Evolutionary conservation across 2,888 invertebrate species (phyloP).

Genomic region (Caenorhabditis macrosperma): DNA sequence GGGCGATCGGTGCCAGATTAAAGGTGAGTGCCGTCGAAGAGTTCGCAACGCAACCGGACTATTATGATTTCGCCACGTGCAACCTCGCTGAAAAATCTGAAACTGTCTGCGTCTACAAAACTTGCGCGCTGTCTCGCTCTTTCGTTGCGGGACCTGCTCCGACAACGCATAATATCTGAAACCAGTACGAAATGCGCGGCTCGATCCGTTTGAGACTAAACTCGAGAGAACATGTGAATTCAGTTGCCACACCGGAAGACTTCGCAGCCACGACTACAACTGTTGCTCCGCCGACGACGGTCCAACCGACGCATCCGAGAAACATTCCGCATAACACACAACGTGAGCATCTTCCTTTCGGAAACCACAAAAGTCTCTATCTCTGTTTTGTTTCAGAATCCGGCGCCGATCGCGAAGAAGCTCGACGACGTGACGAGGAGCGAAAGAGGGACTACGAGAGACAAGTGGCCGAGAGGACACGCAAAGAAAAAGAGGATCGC

Average conservation of each 20-base stretch:
- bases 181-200: too few relatives aligned
- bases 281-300: constrained; percentile 30
- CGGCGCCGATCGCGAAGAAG: constrained; percentile 25
- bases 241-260: constrained; percentile 36
- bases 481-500: constrained; percentile 47
- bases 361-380: background rate
- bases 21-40: constrained; percentile 38
- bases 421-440: constrained; percentile 44
- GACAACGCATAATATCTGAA: too few relatives aligned
- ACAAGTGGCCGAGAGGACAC: constrained; percentile 42
- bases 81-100: background rate
- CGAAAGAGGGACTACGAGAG: constrained; percentile 46
- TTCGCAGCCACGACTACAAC: constrained; percentile 29
- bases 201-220: too few relatives aligned
- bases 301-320: constrained; percentile 8
- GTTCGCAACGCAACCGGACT: too few relatives aligned
- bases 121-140: too few relatives aligned
- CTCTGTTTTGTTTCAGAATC: constrained; percentile 15
- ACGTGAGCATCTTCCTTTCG: background rate
- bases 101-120: too few relatives aligned
- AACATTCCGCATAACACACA: constrained; percentile 17
- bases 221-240: too few relatives aligned
- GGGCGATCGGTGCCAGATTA: constrained; percentile 71
- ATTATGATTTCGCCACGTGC: constrained; percentile 13
- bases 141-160: too few relatives aligned